Evolutionary conservation across 2,797 vertebrate genomes (phyloP).

Genomic region (Apogon talboti): DNA sequence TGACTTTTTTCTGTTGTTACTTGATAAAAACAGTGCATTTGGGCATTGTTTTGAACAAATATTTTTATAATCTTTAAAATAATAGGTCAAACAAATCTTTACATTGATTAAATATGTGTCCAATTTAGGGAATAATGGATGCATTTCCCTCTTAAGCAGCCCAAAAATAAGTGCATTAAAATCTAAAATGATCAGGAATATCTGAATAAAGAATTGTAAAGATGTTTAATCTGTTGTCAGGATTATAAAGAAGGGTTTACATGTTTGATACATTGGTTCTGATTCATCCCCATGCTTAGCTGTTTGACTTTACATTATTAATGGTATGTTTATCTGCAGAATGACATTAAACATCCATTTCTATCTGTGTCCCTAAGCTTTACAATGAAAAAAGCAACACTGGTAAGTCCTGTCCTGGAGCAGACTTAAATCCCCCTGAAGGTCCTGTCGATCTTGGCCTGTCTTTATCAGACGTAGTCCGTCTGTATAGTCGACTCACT

Average conservation of each 20-base stretch:
- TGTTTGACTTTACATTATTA: background rate
- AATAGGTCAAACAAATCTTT: too few species aligned
- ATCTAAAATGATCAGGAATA: too few species aligned
- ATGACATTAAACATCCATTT: background rate
- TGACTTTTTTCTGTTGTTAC: too few species aligned
- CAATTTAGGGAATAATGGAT: too few species aligned
- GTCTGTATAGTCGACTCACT: constrained; percentile 59
- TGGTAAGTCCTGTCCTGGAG: constrained; percentile 25
- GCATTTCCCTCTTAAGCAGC: too few species aligned
- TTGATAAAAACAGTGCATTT: background rate
- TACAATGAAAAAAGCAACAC: constrained; percentile 22
- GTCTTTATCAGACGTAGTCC: constrained; percentile 55
- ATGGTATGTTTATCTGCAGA: background rate
- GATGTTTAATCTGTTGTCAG: too few species aligned
- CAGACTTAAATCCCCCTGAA: constrained; percentile 43
- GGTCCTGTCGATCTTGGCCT: constrained; percentile 52
- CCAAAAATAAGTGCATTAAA: too few species aligned
- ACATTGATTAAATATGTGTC: too few species aligned
- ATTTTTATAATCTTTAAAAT: too few species aligned
- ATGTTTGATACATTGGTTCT: background rate
- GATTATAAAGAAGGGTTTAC: too few species aligned
- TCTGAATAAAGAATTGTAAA: too few species aligned
- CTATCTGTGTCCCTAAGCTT: constrained; percentile 41
- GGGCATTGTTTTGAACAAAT: too few species aligned
- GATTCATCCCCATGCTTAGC: background rate